Conservation (phyloP, 2,113 vertebrate species). For the Symphodus melops region DNA sequence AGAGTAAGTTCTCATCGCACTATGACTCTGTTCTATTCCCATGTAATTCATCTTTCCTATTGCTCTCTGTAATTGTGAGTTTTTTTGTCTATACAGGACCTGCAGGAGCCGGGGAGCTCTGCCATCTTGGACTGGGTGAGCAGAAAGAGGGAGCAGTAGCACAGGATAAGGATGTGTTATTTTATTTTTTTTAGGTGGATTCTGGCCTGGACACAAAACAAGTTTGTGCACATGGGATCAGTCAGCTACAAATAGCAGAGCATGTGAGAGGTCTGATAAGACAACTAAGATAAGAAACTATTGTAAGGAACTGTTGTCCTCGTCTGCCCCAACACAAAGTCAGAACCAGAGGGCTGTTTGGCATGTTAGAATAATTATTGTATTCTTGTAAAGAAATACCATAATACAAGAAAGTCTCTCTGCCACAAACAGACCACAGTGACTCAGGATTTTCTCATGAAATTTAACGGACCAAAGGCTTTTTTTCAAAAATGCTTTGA, state of each 20-base stretch:
- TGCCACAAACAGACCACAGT: too few species aligned
- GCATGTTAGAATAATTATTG: neutral
- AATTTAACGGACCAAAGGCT: too few species aligned
- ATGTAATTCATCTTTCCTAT: too few species aligned
- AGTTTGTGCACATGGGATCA: constrained; percentile 3
- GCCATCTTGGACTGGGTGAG: constrained; percentile 80
- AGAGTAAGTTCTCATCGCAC: constrained; percentile 83
- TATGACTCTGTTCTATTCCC: neutral
- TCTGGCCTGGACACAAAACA: constrained; percentile 23
- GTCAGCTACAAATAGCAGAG: constrained; percentile 53
- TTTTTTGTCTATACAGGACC: constrained; percentile 80
- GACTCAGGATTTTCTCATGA: too few species aligned
- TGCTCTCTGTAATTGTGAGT: neutral
- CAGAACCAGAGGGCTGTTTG: neutral
- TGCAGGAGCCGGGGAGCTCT: constrained; percentile 80
- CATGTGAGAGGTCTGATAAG: constrained; percentile 50
- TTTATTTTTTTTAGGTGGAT: constrained; percentile 81
- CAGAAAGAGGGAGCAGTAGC: neutral
- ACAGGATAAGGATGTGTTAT: constrained; percentile 14
- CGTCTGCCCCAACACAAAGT: neutral
- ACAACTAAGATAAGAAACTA: constrained; percentile 70
- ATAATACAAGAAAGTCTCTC: too few species aligned
- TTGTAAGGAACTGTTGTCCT: constrained; percentile 39
- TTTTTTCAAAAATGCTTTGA: too few species aligned
- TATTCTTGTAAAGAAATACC: too few species aligned